phyloP scores from a whole-genome alignment of 2,797 vertebrate species.

The Pygocentrus nattereri region DNA sequence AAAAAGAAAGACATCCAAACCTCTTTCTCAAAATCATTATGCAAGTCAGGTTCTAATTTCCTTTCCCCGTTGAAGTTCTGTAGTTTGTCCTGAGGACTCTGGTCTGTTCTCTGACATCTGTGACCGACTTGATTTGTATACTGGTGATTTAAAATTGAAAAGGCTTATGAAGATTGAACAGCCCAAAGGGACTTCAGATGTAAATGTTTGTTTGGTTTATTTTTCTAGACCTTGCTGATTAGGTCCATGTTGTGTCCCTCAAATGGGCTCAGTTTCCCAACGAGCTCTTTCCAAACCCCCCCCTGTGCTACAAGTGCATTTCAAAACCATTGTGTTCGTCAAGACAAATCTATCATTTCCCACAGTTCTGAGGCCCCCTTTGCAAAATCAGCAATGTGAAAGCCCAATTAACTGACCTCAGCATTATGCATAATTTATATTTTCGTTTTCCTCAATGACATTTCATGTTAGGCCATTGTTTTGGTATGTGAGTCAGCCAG shows the following conservation, averaged over 20 bases:
- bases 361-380: constrained; percentile 60
- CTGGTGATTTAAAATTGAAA: constrained; percentile 44
- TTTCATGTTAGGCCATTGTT: constrained; percentile 65
- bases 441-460: constrained; percentile 62
- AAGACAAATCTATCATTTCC: constrained; percentile 64
- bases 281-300: constrained; percentile 55
- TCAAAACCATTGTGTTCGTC: constrained; percentile 48
- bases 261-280: constrained; percentile 63
- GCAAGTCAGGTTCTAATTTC: constrained; percentile 17
- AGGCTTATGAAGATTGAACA: constrained; percentile 27
- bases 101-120: constrained; percentile 31
- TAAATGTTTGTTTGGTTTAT: constrained; percentile 42
- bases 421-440: constrained; percentile 65
- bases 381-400: constrained; percentile 55
- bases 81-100: constrained; percentile 50
- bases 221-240: constrained; percentile 52
- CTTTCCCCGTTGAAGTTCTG: constrained; percentile 13
- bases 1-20: neutral
- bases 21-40: constrained; percentile 26
- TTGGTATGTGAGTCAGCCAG: constrained; percentile 59
- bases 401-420: constrained; percentile 62
- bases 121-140: constrained; percentile 49
- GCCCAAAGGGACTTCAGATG: constrained; percentile 21
- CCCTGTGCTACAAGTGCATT: constrained; percentile 33
- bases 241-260: constrained; percentile 46